Base-by-base conservation (phyloP, 2,888 invertebrate genomes). In the Tachina fera region DNA sequence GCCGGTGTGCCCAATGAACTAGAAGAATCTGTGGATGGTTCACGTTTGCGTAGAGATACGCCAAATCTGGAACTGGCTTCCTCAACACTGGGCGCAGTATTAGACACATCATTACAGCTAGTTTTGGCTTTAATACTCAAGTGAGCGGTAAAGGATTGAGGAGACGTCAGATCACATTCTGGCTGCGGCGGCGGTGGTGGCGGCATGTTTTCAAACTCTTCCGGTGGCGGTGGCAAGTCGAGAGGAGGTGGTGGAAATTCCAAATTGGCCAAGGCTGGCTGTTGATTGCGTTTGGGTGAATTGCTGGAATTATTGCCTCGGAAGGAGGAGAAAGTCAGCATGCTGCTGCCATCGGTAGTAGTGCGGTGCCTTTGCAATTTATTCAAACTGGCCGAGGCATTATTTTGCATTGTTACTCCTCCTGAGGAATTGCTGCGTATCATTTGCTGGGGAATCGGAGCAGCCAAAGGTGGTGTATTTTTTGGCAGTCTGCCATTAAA, bases 201-300 rank as follows among this genome's bases (percentile, higher is more conserved):
- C 60, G 90, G 90, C 16, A 90, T 87, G 1, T 90, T 90, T 88
- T 93, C 93, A 88, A 94, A 93, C 80, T 96, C 96, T 89, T 95
- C 96, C 0, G 96, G 96, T 1, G 97, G 97, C 19, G 97, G 97
- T 2, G 96, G 96, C 71, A 96, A 93, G 89, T 96, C 96, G 8
- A 95, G 94, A 0, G 97, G 97, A 0, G 97, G 97, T 19, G 97
- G 97, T 1, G 97, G 97, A 93, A 97, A 97, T 91, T 97, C 97
- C 45, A 97, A 93, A 91, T 97, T 97, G 5, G 97, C 96, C 83
- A 97, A 93, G 0, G 95, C 95, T 0, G 97, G 97, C 85, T 96
- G 95, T 1, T 95, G 94, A 61, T 95, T 95, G 51, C 96, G 93
- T 79, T 96, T 96, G 9, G 96, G 96, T 88, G 96, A 96, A 80